Conservation (phyloP, 2,888 invertebrate species). For the Eupithecia subfuscata region DNA sequence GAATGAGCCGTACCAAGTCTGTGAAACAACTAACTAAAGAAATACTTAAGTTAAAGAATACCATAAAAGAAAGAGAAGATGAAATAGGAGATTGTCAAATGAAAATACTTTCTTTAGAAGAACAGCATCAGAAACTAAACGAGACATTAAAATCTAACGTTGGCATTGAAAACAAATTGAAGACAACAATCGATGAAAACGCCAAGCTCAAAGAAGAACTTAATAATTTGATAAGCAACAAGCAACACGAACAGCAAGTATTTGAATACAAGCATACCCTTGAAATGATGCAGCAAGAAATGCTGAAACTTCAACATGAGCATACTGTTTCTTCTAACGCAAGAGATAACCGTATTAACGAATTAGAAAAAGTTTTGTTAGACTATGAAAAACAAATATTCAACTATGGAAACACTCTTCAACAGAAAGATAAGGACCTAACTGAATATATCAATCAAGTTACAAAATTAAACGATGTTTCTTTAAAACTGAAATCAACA, state of each 20-base stretch:
- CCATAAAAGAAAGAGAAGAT: conserved; percentile 79
- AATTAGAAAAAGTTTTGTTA: conserved; percentile 76
- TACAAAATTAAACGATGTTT: conserved; percentile 79
- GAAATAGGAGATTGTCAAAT: conserved; percentile 81
- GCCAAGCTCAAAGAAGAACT: conserved; percentile 70
- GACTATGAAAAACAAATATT: conserved; percentile 81
- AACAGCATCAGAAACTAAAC: conserved; percentile 76
- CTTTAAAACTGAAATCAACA: conserved; percentile 80
- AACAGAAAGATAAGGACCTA: conserved; percentile 78
- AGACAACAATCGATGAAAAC: conserved; percentile 72
- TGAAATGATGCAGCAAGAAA: conserved; percentile 65
- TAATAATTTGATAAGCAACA: conserved; percentile 56
- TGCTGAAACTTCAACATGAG: conserved; percentile 70
- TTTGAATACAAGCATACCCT: conserved; percentile 60
- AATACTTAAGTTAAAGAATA: conserved; percentile 79
- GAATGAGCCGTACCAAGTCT: conserved; percentile 69
- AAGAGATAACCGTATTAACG: conserved; percentile 76
- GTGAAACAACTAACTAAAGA: conserved; percentile 81
- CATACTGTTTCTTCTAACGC: conserved; percentile 63
- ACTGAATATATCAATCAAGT: conserved; percentile 81
- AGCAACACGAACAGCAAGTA: conserved; percentile 60
- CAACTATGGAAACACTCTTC: conserved; percentile 70
- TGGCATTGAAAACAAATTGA: conserved; percentile 73
- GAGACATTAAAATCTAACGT: conserved; percentile 64
- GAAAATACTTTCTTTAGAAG: conserved; percentile 80